Evolutionary conservation across 2,113 vertebrate species (phyloP).

Genomic region (Spheniscus mendiculus): DNA sequence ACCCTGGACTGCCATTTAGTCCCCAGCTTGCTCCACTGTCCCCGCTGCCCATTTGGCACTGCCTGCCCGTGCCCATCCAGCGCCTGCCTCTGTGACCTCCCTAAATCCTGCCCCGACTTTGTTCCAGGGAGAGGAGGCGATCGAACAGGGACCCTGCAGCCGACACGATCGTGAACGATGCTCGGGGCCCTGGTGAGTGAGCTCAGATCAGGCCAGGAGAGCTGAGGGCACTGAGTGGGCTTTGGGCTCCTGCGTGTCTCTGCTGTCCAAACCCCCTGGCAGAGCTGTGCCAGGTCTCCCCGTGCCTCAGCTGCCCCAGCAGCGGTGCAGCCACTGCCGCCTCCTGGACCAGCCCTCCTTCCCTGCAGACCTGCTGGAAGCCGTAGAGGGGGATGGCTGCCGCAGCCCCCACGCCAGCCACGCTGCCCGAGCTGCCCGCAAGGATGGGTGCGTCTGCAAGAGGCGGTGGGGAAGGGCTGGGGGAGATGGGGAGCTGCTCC

Average conservation of each 20-base stretch:
- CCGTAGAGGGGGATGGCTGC: not conserved
- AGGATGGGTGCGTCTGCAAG: not conserved
- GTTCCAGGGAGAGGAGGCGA: not conserved
- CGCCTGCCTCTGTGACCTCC: not conserved
- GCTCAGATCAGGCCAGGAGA: not conserved
- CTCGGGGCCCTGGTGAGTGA: not conserved
- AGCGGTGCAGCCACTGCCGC: rapidly evolving
- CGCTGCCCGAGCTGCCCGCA: not conserved
- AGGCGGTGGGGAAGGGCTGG: not conserved
- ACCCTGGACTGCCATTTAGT: not conserved
- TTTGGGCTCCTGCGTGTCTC: not conserved
- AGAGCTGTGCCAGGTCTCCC: not conserved
- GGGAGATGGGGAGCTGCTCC: not conserved
- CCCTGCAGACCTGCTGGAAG: constrained; percentile 35
- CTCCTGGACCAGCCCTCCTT: not conserved
- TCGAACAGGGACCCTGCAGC: not conserved
- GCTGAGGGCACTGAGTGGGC: not conserved
- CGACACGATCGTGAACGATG: rapidly evolving
- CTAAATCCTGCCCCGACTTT: not conserved
- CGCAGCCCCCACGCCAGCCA: not conserved
- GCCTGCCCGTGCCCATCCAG: not conserved
- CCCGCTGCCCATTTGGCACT: not conserved
- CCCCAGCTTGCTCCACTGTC: not conserved
- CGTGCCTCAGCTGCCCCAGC: rapidly evolving
- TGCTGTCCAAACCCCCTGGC: not conserved